Evolutionary conservation across 2,113 vertebrate species (phyloP), one percentile per base, ranked within the genome.

Genomic region (Caranx ignobilis): DNA sequence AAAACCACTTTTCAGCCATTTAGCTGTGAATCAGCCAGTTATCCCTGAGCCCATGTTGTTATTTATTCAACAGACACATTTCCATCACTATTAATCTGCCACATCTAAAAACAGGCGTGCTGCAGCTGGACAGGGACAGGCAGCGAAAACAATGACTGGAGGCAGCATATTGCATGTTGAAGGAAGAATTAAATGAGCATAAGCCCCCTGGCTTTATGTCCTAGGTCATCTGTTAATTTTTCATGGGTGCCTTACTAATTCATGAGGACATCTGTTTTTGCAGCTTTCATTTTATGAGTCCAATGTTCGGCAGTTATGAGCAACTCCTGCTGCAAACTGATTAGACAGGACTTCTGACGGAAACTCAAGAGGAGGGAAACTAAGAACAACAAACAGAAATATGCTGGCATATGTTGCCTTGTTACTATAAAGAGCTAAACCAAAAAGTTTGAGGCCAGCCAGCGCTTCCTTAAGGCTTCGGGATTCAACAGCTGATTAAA

Each of bases 251-350:
- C 78, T 93, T 78, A 93, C 84, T 93, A 91, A 95, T 94, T 93
- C 87, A 94, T 93, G 87, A 89, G 79, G 82, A 95, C 93, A 92
- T 94, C 93, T 94, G 93, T 92, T 95, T 93, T 93, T 71, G 75
- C 75, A 86, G 77, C 70, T 86, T 82, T 66, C 75, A 41, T 65
- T 87, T 89, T 91, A 86, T 76, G 78, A 82, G 75, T 71, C 61
- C 66, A 66, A n/a, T 79, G 87, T 79, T 81, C 67, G 37, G 71
- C 86, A 67, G 70, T 88, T 88, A 73, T 75, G 65, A 89, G 79
- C 13, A 57, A 75, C 82, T 90, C 84, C 85, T 92, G 84, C 87
- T 91, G 88, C 84, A 88, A 85, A 91, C 62, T 67, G 79, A 82
- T 90, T 64, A 83, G 70, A 88, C 18, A 15, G 66, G 64, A 82